These are phyloP conservation scores for Aythya baeri DNA, from an alignment of 2,113 vertebrate genomes.

Conservation along the genomic window DNA sequence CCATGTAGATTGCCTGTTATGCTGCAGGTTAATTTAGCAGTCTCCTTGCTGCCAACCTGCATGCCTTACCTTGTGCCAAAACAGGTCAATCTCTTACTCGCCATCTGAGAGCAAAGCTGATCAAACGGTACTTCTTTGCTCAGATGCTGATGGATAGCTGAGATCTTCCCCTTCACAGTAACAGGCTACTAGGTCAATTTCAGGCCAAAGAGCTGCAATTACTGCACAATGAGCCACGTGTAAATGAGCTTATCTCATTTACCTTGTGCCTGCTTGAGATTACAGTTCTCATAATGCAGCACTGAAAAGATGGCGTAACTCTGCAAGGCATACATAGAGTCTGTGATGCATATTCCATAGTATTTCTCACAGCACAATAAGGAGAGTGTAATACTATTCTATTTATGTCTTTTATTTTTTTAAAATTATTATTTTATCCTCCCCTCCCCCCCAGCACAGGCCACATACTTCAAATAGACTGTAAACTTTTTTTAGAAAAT, in stretches of 20 bases:
- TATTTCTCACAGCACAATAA: background rate
- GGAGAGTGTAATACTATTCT: background rate
- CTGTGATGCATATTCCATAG: background rate
- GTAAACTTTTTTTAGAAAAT: background rate
- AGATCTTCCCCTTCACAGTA: background rate
- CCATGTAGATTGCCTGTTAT: background rate
- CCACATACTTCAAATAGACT: background rate
- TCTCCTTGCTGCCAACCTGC: background rate
- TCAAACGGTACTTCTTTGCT: background rate
- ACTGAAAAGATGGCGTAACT: background rate
- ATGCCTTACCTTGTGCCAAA: background rate
- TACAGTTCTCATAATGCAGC: background rate
- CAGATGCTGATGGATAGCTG: background rate
- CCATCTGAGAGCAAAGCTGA: background rate
- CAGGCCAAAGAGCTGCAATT: background rate
- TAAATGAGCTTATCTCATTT: background rate
- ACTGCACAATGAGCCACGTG: background rate
- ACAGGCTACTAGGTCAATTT: fast-evolving
- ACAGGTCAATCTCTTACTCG: background rate
- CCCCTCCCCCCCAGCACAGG: background rate
- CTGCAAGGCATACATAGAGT: background rate
- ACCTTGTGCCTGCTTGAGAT: background rate
- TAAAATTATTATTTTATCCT: too few species aligned
- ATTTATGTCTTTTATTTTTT: background rate
- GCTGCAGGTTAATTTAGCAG: background rate